phyloP scores from a whole-genome alignment of 2,888 invertebrate species.

The Pecten maximus region DNA sequence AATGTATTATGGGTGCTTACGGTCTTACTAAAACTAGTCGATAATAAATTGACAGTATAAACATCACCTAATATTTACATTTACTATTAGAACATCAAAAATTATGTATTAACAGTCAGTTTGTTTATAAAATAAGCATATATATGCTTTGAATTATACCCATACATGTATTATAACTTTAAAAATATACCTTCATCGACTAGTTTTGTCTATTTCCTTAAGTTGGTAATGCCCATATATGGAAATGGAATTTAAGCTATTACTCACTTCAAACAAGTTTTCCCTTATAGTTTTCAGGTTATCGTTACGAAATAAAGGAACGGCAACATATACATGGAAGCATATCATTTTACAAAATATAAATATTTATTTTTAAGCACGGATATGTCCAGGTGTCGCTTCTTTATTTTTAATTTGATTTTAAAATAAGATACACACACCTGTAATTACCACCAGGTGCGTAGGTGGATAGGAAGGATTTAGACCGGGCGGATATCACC shows the following conservation, averaged over 20 bases:
- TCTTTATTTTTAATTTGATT: no score
- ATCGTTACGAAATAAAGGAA: no score
- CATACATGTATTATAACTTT: neutral
- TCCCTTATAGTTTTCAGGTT: neutral
- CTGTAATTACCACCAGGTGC: no score
- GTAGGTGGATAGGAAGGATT: no score
- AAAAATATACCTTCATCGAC: neutral
- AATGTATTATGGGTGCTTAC: neutral
- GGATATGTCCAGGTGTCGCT: no score
- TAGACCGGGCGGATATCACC: no score
- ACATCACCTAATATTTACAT: neutral
- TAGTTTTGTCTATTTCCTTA: neutral
- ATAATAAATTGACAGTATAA: neutral
- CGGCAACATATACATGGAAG: no score
- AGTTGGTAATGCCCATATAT: neutral
- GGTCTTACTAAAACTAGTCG: neutral
- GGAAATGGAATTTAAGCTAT: constrained; percentile 1
- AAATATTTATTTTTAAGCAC: no score
- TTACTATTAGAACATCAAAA: neutral
- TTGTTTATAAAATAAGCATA: no score
- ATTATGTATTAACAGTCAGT: neutral
- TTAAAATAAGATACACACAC: no score
- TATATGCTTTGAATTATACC: neutral
- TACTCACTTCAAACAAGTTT: constrained; percentile 16
- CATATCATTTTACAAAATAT: no score